phyloP scores from a whole-genome alignment of 2,113 vertebrate genomes.

The Anser brachyrhynchus region DNA sequence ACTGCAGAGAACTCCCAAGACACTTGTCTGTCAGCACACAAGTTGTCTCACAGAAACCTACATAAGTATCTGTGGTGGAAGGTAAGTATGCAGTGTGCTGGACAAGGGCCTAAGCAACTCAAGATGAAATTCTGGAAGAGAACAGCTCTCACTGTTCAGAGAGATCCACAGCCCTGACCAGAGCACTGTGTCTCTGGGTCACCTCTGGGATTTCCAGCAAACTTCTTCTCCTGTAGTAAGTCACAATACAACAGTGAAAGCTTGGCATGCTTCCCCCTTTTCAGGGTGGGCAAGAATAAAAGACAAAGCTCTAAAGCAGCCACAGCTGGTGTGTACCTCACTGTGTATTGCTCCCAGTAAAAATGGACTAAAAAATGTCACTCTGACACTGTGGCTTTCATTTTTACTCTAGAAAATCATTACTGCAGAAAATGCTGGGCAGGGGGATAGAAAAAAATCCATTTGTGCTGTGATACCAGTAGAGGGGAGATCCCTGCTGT shows the following conservation, averaged over 20 bases:
- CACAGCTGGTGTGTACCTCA: background rate
- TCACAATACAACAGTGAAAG: background rate
- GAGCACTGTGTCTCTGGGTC: background rate
- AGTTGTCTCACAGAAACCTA: background rate
- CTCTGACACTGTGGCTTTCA: fast-evolving
- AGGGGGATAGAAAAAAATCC: fast-evolving
- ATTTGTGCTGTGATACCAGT: background rate
- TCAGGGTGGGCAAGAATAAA: background rate
- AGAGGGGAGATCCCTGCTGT: background rate
- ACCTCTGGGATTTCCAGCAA: background rate
- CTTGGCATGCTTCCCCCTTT: fast-evolving
- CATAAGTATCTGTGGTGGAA: background rate
- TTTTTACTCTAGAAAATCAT: background rate
- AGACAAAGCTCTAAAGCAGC: background rate
- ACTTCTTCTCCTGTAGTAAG: fast-evolving
- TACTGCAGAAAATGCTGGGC: background rate
- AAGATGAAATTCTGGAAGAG: background rate
- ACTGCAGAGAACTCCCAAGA: background rate
- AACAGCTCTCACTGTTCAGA: background rate
- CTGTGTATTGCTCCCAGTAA: background rate
- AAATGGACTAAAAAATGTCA: background rate
- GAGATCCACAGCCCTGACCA: background rate
- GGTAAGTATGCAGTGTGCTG: background rate
- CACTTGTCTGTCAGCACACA: fast-evolving
- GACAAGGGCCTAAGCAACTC: background rate